phyloP scores from a whole-genome alignment of 2,797 vertebrate species.

The Fistularia tabacaria region DNA sequence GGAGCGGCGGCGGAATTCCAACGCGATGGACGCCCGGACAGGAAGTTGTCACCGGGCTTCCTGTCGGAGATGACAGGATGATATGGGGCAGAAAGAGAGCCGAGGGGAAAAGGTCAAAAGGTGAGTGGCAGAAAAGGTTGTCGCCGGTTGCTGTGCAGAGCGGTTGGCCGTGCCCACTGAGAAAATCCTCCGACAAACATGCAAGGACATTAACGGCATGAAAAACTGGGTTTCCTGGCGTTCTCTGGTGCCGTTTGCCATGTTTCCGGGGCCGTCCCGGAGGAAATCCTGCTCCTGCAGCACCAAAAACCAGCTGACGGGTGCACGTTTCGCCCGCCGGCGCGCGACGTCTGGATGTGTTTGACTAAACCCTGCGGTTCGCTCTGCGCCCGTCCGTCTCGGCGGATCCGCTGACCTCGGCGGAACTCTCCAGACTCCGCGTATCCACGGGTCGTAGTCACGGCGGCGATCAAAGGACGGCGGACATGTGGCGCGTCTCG shows the following conservation, averaged over 20 bases:
- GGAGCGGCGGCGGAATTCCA: slow-evolving; percentile 25
- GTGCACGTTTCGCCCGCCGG: neutral
- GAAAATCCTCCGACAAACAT: too few species aligned
- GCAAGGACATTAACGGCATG: slow-evolving; percentile 35
- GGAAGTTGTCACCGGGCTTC: slow-evolving; percentile 35
- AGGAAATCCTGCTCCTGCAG: slow-evolving; percentile 15
- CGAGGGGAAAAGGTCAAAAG: slow-evolving; percentile 20
- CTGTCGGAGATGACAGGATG: slow-evolving; percentile 31
- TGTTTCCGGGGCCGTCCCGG: slow-evolving; percentile 28
- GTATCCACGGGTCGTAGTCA: neutral
- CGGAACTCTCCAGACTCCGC: neutral
- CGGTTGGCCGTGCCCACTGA: too few species aligned
- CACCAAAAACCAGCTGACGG: slow-evolving; percentile 11
- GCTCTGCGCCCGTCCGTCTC: slow-evolving; percentile 13
- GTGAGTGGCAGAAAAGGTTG: slow-evolving; percentile 17
- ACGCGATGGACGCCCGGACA: slow-evolving; percentile 20
- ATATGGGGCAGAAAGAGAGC: slow-evolving; percentile 22
- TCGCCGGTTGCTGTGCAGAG: slow-evolving; percentile 22
- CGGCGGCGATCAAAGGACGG: too few species aligned
- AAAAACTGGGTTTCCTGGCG: slow-evolving; percentile 47
- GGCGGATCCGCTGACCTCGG: slow-evolving; percentile 21
- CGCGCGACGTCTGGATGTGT: slow-evolving; percentile 19
- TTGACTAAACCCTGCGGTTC: slow-evolving; percentile 17
- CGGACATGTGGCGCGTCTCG: too few species aligned
- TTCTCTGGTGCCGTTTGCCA: slow-evolving; percentile 27